Percentiles rank a stretch among this genome's conserved stretches.
Conservation (phyloP, 2,113 vertebrate genomes). For the Aegotheles bennettii region DNA sequence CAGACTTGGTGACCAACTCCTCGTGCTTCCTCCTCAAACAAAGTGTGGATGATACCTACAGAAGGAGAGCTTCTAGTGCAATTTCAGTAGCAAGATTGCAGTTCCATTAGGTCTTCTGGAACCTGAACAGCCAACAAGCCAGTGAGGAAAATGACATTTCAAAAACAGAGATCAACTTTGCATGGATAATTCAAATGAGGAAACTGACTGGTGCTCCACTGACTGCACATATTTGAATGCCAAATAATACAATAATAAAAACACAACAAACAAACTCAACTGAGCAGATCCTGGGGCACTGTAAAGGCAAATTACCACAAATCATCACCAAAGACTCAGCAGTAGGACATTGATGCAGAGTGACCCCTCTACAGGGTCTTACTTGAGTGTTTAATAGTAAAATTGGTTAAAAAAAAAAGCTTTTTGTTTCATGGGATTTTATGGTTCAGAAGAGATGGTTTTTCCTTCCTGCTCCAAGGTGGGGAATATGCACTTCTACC, state of each 20-base stretch:
- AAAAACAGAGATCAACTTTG: not conserved
- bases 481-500: not conserved
- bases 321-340: not conserved
- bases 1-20: not conserved
- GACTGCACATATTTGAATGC: not conserved
- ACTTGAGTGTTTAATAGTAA: not conserved
- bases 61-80: not conserved
- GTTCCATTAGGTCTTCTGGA: not conserved
- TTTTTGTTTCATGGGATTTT: not conserved
- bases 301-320: not conserved
- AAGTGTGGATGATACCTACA: not conserved
- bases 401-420: not conserved
- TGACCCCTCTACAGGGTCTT: not conserved
- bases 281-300: not conserved
- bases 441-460: not conserved
- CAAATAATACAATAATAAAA: not conserved
- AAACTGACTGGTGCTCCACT: not conserved
- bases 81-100: not conserved
- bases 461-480: not conserved
- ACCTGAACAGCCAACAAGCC: not conserved
- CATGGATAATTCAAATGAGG: slow-evolving; percentile 15
- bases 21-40: not conserved
- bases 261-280: not conserved
- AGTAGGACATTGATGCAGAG: not conserved
- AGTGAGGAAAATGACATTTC: not conserved